Evolutionary conservation across 2,888 invertebrate genomes (phyloP).

Genomic region (Andrena camellia): DNA sequence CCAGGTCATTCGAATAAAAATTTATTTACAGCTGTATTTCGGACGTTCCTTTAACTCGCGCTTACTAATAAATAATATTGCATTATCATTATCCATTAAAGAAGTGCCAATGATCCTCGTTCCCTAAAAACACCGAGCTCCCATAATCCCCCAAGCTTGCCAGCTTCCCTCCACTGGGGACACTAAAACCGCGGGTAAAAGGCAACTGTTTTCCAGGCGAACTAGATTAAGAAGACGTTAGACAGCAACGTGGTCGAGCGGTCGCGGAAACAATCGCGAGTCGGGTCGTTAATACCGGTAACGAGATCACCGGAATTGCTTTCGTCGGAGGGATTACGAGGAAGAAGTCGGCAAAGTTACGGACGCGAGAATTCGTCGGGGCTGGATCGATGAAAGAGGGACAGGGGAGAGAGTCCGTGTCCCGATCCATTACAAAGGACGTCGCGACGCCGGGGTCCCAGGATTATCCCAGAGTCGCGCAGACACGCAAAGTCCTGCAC

Average conservation of each 20-base stretch:
- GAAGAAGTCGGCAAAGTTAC: neutral
- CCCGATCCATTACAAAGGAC: slow-evolving; percentile 47
- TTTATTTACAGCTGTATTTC: too few species aligned
- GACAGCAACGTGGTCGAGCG: neutral
- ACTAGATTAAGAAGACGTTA: neutral
- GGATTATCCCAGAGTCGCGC: slow-evolving; percentile 45
- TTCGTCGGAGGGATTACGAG: neutral
- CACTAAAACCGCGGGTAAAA: too few species aligned
- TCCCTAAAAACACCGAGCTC: too few species aligned
- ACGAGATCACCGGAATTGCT: slow-evolving; percentile 17
- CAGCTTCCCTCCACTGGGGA: too few species aligned
- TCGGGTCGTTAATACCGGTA: neutral
- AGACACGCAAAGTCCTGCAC: slow-evolving; percentile 28
- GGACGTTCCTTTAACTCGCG: too few species aligned
- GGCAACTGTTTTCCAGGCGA: too few species aligned
- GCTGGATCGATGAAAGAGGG: slow-evolving; percentile 13
- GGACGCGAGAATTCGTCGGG: neutral
- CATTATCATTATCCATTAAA: too few species aligned
- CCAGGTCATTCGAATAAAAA: too few species aligned
- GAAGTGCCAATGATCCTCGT: too few species aligned
- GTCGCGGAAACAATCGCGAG: neutral
- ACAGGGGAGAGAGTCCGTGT: slow-evolving; percentile 39
- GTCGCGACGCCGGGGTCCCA: slow-evolving; percentile 20
- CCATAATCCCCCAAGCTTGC: too few species aligned
- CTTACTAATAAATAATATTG: too few species aligned